Evolutionary conservation across 2,888 invertebrate species (phyloP).

Genomic region (Portevinia maculata): DNA sequence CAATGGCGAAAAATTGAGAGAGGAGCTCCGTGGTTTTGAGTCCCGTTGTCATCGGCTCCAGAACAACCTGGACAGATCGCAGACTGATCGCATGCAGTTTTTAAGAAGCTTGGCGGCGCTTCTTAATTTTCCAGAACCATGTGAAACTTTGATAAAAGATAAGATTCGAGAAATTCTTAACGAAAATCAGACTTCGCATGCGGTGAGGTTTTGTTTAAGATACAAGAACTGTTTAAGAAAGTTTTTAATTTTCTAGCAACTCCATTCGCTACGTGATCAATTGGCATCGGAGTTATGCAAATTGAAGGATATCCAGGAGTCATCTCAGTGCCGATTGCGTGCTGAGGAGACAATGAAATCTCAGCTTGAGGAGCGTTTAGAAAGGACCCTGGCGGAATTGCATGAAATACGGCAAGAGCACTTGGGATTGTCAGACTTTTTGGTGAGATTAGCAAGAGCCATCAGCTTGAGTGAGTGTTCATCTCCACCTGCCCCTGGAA

Average conservation of each 20-base stretch:
- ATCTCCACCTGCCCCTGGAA: constrained; percentile 80
- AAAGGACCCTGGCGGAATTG: constrained; percentile 91
- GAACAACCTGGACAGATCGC: constrained; percentile 81
- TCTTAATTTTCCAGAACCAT: constrained; percentile 89
- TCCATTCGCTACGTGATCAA: constrained; percentile 90
- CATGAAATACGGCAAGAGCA: constrained; percentile 84
- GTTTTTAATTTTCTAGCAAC: constrained; percentile 84
- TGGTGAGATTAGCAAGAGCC: constrained; percentile 91
- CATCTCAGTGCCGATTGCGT: constrained; percentile 87
- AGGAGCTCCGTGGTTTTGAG: constrained; percentile 82
- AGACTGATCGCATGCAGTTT: constrained; percentile 82
- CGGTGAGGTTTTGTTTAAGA: constrained; percentile 84
- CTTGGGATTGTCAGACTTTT: constrained; percentile 87
- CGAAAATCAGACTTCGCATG: constrained; percentile 90
- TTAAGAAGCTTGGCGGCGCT: constrained; percentile 80
- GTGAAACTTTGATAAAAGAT: constrained; percentile 91
- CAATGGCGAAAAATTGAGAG: constrained; percentile 84
- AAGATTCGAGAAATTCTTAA: constrained; percentile 89
- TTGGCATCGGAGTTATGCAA: constrained; percentile 89
- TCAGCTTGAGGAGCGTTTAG: constrained; percentile 88
- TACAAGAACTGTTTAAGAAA: not conserved
- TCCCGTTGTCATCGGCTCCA: constrained; percentile 82
- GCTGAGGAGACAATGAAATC: constrained; percentile 87
- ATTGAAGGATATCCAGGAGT: constrained; percentile 83
- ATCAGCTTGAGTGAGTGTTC: constrained; percentile 84